These are phyloP conservation scores for Agrotis puta DNA, from an alignment of 2,888 invertebrate species.

Conservation along the genomic window DNA sequence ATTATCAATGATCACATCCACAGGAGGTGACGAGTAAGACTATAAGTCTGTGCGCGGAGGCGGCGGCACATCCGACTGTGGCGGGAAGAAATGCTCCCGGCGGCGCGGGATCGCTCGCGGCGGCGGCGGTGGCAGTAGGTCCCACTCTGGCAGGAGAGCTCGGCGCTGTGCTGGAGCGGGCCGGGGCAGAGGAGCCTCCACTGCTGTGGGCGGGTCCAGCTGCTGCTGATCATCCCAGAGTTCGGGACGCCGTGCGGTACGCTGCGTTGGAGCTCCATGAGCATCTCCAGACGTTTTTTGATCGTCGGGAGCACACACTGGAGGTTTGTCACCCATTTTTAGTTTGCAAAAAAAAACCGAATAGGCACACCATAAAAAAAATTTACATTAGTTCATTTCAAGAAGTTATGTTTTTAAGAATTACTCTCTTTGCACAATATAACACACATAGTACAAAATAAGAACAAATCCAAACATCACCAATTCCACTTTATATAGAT, in stretches of 20 bases:
- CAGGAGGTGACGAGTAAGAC: conserved; percentile 96
- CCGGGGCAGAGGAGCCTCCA: conserved; percentile 94
- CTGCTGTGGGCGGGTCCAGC: conserved; percentile 96
- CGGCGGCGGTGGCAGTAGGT: conserved; percentile 75
- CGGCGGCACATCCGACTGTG: conserved; percentile 47
- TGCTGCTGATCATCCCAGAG: conserved; percentile 93
- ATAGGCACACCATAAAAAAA: background rate
- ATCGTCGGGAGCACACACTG: conserved; percentile 96
- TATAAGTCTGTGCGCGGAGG: conserved; percentile 80
- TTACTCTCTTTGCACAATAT: too few relatives aligned
- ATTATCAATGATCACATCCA: background rate
- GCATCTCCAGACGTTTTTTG: conserved; percentile 98
- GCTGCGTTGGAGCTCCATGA: conserved; percentile 98
- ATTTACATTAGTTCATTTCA: background rate
- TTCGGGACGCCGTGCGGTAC: conserved; percentile 96
- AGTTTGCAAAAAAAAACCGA: background rate
- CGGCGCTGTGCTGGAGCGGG: conserved; percentile 91
- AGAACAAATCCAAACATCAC: too few relatives aligned
- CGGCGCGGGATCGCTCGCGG: conserved; percentile 87
- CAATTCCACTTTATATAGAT: too few relatives aligned
- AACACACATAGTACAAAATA: too few relatives aligned
- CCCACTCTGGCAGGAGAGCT: conserved; percentile 76
- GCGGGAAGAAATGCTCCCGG: conserved; percentile 85
- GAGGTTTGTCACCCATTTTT: conserved; percentile 89
- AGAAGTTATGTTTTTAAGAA: too few relatives aligned